Percentiles rank a stretch among this genome's conserved stretches.
phyloP scores from a whole-genome alignment of 2,113 vertebrate genomes.

The Apus apus region DNA sequence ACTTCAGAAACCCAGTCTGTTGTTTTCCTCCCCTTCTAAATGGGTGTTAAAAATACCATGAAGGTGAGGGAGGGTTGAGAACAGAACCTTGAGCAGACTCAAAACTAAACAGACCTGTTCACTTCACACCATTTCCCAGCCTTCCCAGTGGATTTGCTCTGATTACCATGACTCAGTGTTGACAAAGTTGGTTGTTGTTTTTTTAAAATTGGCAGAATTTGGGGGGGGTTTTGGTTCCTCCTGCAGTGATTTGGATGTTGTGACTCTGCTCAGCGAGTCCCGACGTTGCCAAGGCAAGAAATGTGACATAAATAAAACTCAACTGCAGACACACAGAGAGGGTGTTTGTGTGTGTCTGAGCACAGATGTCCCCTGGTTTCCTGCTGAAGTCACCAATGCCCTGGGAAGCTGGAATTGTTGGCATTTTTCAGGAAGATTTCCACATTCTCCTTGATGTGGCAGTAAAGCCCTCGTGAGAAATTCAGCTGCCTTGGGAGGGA shows the following conservation, averaged over 20 bases:
- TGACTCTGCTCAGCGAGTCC: background rate
- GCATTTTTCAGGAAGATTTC: background rate
- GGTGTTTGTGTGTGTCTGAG: background rate
- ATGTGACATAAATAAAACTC: slow-evolving; percentile 4
- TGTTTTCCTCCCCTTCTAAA: background rate
- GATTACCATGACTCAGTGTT: background rate
- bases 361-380: background rate
- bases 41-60: background rate
- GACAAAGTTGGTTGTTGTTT: background rate
- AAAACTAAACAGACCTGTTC: background rate
- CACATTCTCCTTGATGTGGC: background rate
- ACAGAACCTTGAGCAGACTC: background rate
- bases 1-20: background rate
- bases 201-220: background rate
- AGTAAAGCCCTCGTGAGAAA: background rate
- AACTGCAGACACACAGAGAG: background rate
- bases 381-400: background rate
- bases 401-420: background rate
- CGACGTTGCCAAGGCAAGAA: background rate
- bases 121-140: background rate
- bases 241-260: background rate
- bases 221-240: background rate
- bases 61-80: background rate
- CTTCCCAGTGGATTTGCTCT: background rate
- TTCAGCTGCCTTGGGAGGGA: background rate